Percentiles rank a stretch among this genome's conserved stretches.
Conservation (phyloP, 2,888 invertebrate species). For the Zelleria hepariella region DNA sequence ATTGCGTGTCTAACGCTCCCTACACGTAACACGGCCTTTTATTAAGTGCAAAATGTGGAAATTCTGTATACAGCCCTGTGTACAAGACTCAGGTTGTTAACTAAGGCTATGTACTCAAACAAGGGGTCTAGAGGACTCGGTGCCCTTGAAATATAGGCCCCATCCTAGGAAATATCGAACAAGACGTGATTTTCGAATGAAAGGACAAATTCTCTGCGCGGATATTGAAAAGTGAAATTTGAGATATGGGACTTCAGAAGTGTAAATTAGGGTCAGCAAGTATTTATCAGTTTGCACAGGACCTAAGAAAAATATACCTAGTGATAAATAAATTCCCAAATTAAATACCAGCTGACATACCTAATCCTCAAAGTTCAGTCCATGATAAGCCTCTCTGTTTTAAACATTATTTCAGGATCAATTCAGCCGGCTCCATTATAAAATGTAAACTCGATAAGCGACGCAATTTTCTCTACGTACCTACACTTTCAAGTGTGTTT, state of each 20-base stretch:
- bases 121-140: not conserved
- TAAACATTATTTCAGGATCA: not conserved
- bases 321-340: no score
- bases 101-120: slow-evolving; percentile 28
- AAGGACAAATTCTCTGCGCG: no score
- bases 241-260: no score
- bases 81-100: slow-evolving; percentile 40
- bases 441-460: not conserved
- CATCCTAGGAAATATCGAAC: no score
- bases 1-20: slow-evolving; percentile 67
- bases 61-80: slow-evolving; percentile 58
- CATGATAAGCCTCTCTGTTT: no score
- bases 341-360: no score
- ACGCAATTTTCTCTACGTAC: not conserved
- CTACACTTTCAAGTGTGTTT: not conserved
- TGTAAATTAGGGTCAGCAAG: no score
- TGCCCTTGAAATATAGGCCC: not conserved
- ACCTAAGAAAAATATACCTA: no score
- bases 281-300: no score
- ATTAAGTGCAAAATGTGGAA: slow-evolving; percentile 58
- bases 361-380: no score
- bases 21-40: slow-evolving; percentile 67
- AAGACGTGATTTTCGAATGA: no score
- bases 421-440: not conserved
- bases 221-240: no score